Base-by-base conservation (phyloP, 2,888 invertebrate genomes). In the Bhutanitis thaidina region DNA sequence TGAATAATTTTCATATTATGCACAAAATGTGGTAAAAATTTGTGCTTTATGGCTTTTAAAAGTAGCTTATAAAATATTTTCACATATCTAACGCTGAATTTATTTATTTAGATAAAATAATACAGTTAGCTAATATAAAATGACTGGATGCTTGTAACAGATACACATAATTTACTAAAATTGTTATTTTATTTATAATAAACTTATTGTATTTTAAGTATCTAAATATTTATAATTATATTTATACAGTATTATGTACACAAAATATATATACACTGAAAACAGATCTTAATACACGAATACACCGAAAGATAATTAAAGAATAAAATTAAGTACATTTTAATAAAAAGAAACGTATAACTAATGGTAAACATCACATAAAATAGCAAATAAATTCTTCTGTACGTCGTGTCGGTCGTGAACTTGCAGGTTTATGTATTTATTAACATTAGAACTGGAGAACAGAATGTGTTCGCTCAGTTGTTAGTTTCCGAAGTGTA, bases 281-380 rank as follows among this genome's bases (percentile, higher is more conserved):
- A 67, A 65, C 83, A 85, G 83, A 82, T 84, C 84, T 71, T 60
- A 54, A 61, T 62, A 67, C 62, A 61, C 51, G 63, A 61, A 62
- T 58, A 63, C 13, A 62, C 58, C 43, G 47, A 53, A 55, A 45
- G 53, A 54, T 62, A 58, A 59, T 49, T 55, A 55, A 27, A 27
- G 27, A 4, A 27, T 27, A 27, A 27, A 59, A 52, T 55, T 59
- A 55, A 58, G 58, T 56, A 47, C 55, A 55, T 61, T 58, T 58
- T 56, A 58, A 44, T 39, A 49, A 9, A 34, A 49, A 9, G 41
- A 44, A 65, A 52, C 51, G 56, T 64, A 60, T 60, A 73, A 69
- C 74, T 83, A 81, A 73, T 83, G 83, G 84, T 84, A 76, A 84
- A 74, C 79, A 77, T 81, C 79, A 77, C 75, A 74, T 67, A 64